Evolutionary conservation across 1,140 invertebrate species (phyloP).

Genomic region (Episyrphus balteatus): DNA sequence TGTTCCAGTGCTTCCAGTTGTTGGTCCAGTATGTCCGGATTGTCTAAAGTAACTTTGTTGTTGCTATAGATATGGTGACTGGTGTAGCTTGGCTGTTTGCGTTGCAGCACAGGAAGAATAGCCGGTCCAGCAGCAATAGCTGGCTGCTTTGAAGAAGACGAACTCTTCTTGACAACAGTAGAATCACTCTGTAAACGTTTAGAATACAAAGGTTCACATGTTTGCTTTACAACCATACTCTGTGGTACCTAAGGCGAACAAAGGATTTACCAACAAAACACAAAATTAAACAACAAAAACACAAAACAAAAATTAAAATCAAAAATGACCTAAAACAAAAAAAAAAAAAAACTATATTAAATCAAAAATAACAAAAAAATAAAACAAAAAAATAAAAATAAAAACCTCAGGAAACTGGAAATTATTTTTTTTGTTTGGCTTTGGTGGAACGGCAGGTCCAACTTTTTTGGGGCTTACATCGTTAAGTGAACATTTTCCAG

Average conservation of each 20-base stretch:
- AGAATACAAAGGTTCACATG: slow-evolving; percentile 37
- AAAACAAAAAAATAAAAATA: slow-evolving; percentile 9
- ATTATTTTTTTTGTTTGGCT: slow-evolving; percentile 51
- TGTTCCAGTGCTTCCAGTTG: slow-evolving; percentile 30
- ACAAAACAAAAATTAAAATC: not conserved
- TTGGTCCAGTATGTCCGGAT: slow-evolving; percentile 27
- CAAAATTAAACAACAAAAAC: slow-evolving; percentile 32
- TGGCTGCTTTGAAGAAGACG: not conserved
- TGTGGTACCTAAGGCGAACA: slow-evolving; percentile 18
- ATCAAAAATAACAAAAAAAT: slow-evolving; percentile 4
- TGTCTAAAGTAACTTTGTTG: slow-evolving; percentile 23
- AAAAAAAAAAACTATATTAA: not conserved
- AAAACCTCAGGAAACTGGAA: slow-evolving; percentile 41
- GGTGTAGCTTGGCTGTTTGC: slow-evolving; percentile 9
- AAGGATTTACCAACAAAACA: slow-evolving; percentile 39
- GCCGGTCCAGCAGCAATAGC: not conserved
- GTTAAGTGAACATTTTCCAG: not conserved
- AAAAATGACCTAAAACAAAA: slow-evolving; percentile 20
- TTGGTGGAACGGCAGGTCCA: slow-evolving; percentile 65
- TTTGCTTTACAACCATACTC: slow-evolving; percentile 29
- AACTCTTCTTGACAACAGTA: not conserved
- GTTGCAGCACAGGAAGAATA: slow-evolving; percentile 1
- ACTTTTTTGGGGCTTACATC: slow-evolving; percentile 44
- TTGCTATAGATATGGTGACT: slow-evolving; percentile 5
- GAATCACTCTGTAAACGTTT: slow-evolving; percentile 25